Evolutionary conservation across 1,140 invertebrate species (phyloP).

Genomic region (Lepidurus packardi): DNA sequence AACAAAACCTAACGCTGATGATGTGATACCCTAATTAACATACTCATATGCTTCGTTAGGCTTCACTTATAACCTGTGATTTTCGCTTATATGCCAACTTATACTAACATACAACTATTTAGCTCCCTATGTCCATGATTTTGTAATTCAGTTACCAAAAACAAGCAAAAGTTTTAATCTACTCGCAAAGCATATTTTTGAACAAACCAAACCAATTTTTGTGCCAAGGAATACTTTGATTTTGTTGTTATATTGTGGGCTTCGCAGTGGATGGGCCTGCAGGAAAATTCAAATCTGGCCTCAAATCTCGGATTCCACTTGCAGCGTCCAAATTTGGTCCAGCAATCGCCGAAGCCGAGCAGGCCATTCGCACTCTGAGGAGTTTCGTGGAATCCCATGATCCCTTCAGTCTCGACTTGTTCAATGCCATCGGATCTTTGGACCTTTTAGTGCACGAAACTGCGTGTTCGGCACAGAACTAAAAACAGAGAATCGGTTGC

Average conservation of each 20-base stretch:
- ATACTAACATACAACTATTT: neutral
- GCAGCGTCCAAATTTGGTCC: neutral
- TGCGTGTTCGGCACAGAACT: neutral
- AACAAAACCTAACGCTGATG: too few species aligned
- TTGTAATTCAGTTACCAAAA: conserved; percentile 7
- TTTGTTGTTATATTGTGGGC: conserved; percentile 14
- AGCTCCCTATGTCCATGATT: neutral
- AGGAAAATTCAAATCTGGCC: neutral
- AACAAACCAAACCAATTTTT: neutral
- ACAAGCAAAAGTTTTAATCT: neutral
- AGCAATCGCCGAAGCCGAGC: neutral
- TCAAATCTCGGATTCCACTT: neutral
- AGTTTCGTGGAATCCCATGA: conserved; percentile 6
- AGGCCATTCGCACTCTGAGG: conserved; percentile 1
- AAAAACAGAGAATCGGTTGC: neutral
- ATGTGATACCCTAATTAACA: too few species aligned
- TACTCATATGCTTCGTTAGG: neutral
- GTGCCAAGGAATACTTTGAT: neutral
- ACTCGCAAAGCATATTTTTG: neutral
- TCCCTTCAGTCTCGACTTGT: conserved; percentile 9
- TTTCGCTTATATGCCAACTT: conserved; percentile 8
- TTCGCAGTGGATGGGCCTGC: conserved; percentile 20
- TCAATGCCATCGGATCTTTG: conserved; percentile 11
- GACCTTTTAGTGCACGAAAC: conserved; percentile 1
- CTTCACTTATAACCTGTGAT: neutral